phyloP scores from a whole-genome alignment of 1,140 invertebrate species.

The Lasioglossum albipes region DNA sequence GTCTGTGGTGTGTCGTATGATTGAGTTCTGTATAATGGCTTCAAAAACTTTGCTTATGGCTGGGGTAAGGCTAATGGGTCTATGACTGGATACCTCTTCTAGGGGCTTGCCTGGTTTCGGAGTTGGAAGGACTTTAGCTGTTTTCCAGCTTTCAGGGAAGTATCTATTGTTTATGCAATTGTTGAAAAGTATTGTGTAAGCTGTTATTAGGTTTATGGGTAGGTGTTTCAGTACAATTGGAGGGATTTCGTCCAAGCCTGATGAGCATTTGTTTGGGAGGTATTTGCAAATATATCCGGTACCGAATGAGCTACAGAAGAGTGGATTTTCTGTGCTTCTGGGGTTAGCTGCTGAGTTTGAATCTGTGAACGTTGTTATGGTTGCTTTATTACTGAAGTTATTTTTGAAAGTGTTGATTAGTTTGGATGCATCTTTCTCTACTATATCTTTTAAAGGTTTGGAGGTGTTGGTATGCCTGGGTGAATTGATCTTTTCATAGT shows the following conservation, averaged over 20 bases:
- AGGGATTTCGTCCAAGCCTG: background rate
- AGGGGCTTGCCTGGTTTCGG: background rate
- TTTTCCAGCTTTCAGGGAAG: background rate
- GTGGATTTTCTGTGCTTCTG: fast-evolving
- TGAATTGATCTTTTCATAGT: too few species aligned
- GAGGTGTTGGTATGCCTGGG: too few species aligned
- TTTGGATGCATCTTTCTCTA: too few species aligned
- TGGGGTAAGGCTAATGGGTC: background rate
- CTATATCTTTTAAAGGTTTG: too few species aligned
- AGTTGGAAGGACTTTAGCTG: background rate
- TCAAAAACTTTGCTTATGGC: conserved; percentile 5
- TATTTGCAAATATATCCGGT: background rate
- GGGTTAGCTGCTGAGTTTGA: too few species aligned
- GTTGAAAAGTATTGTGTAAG: background rate
- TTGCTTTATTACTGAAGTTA: too few species aligned
- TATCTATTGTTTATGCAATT: background rate
- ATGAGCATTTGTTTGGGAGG: background rate
- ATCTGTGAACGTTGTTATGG: too few species aligned
- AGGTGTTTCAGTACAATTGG: background rate
- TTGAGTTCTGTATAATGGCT: background rate
- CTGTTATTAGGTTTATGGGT: background rate
- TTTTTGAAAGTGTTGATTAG: too few species aligned
- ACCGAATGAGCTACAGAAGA: too few species aligned
- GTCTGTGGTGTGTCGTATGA: background rate
- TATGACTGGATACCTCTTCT: background rate